A percentile compares a stretch with the other conserved stretches of the same genome.
phyloP scores from a whole-genome alignment of 2,797 vertebrate genomes.

The Stomatorhinus walkeri region DNA sequence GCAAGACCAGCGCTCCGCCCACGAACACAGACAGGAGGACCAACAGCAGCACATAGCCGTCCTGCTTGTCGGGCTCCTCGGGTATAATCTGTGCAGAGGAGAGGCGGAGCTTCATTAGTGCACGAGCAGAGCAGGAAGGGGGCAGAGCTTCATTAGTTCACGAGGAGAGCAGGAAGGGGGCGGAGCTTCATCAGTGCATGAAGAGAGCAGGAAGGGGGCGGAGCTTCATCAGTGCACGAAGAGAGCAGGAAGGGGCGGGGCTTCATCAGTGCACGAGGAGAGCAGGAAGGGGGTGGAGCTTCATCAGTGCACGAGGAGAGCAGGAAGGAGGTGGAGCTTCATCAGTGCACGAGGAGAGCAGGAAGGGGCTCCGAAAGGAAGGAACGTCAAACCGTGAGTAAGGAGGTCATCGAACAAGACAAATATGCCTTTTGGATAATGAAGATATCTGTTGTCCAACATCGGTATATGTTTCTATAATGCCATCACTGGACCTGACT shows the following conservation, averaged over 20 bases:
- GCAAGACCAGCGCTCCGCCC: slow-evolving; percentile 74
- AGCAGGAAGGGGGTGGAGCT: not conserved
- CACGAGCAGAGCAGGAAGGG: not conserved
- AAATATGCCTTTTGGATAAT: not conserved
- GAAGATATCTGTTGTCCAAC: not conserved
- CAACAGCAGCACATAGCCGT: slow-evolving; percentile 78
- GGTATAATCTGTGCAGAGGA: slow-evolving; percentile 48
- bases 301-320: too few relatives aligned
- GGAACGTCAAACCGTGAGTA: not conserved
- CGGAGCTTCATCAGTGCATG: not conserved
- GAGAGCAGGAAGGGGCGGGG: not conserved
- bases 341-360: not conserved
- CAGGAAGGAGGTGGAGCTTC: not conserved
- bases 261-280: too few relatives aligned
- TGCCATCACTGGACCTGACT: not conserved
- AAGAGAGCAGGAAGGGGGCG: not conserved
- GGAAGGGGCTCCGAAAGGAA: not conserved
- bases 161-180: not conserved
- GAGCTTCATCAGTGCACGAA: not conserved
- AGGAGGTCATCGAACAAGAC: not conserved
- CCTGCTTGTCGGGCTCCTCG: slow-evolving; percentile 53
- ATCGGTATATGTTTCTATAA: not conserved
- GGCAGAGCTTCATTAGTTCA: not conserved
- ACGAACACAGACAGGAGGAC: slow-evolving; percentile 83
- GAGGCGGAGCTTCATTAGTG: not conserved